phyloP scores from a whole-genome alignment of 2,113 vertebrate genomes.

The Symphodus melops region DNA sequence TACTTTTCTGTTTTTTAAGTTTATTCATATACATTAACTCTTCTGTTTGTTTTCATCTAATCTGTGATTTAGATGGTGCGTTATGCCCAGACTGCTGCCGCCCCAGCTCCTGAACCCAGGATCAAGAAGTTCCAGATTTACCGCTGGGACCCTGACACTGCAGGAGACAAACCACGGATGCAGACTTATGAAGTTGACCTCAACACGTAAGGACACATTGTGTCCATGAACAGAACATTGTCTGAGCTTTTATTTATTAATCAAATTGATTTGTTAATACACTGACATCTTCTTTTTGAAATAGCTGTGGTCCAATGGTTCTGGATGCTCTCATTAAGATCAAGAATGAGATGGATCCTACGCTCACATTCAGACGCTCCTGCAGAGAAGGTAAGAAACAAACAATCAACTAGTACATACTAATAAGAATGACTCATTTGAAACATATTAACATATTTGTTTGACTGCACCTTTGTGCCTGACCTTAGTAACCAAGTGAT shows the following conservation, averaged over 20 bases:
- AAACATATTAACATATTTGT: neutral
- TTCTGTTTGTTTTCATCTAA: too few relatives aligned
- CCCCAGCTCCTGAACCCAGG: slow-evolving; percentile 73
- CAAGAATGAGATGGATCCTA: slow-evolving; percentile 95
- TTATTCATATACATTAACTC: too few relatives aligned
- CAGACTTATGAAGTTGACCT: slow-evolving; percentile 92
- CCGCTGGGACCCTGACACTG: slow-evolving; percentile 93
- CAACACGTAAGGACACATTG: slow-evolving; percentile 81
- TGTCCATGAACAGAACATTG: neutral
- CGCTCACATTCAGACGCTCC: slow-evolving; percentile 94
- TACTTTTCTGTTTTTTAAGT: neutral
- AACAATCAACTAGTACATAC: neutral
- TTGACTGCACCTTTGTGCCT: neutral
- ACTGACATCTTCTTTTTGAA: neutral
- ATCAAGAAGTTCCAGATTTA: slow-evolving; percentile 95
- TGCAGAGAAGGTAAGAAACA: slow-evolving; percentile 90
- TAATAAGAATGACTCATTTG: neutral
- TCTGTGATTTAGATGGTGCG: slow-evolving; percentile 77
- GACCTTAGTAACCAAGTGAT: neutral
- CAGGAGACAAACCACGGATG: slow-evolving; percentile 93
- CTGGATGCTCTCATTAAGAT: slow-evolving; percentile 97
- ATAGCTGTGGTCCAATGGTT: slow-evolving; percentile 95
- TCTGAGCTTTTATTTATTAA: neutral
- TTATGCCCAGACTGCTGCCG: slow-evolving; percentile 83
- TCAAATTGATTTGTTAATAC: neutral